Conservation (phyloP, 2,113 vertebrate genomes). For the Amblyopsis rosae region DNA sequence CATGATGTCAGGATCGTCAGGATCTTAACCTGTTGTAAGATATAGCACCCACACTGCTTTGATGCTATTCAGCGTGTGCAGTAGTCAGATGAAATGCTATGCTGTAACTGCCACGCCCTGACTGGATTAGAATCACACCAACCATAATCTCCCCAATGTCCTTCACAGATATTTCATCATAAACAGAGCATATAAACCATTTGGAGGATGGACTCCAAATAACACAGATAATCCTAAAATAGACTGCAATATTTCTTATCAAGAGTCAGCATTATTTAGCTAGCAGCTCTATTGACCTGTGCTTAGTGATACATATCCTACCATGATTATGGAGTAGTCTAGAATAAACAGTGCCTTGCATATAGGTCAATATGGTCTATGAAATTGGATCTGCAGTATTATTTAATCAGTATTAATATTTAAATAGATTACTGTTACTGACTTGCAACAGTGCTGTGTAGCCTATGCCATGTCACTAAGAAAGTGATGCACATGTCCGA, state of each 20-base stretch:
- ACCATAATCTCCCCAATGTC: neutral
- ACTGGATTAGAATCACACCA: conserved; percentile 7
- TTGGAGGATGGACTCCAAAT: too few relatives aligned
- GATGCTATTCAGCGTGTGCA: neutral
- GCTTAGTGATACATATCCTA: conserved; percentile 13
- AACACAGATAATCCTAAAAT: neutral
- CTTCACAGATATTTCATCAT: neutral
- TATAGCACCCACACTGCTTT: neutral
- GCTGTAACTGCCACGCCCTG: conserved; percentile 44
- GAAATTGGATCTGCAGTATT: conserved; percentile 50
- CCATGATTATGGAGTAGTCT: conserved; percentile 21
- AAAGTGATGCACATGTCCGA: neutral
- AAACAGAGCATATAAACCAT: neutral
- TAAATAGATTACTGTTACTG: conserved; percentile 20
- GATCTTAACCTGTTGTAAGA: neutral
- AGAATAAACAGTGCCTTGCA: conserved; percentile 1
- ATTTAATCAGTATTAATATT: conserved; percentile 43
- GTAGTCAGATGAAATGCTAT: conserved; percentile 7
- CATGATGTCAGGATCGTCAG: conserved; percentile 7
- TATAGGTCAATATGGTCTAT: conserved; percentile 26
- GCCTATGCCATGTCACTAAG: conserved; percentile 3
- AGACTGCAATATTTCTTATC: neutral
- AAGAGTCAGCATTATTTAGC: conserved; percentile 14
- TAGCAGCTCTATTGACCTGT: conserved; percentile 4
- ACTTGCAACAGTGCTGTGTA: conserved; percentile 13